Percentiles rank a stretch among this genome's conserved stretches.
Evolutionary conservation across 2,888 invertebrate genomes (phyloP).

Genomic region (Phengaris arion): DNA sequence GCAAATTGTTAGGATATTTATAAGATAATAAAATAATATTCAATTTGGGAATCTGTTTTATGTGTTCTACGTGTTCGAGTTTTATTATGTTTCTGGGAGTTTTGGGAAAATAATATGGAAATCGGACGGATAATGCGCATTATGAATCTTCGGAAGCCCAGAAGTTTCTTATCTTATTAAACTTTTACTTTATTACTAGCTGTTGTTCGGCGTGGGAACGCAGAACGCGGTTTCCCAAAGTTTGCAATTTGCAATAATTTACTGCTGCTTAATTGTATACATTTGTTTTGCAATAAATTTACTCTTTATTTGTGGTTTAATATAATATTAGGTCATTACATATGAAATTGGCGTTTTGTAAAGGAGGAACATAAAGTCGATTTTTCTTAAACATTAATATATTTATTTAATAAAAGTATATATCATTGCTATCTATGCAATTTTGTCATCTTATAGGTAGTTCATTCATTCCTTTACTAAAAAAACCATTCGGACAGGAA

Average conservation of each 20-base stretch:
- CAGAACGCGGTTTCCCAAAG: not conserved
- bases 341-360: no score
- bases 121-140: constrained; percentile 8
- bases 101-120: constrained; percentile 6
- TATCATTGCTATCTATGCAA: no score
- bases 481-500: no score
- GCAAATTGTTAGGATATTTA: not conserved
- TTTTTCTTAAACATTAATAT: no score
- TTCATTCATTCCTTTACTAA: no score
- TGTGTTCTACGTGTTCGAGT: not conserved
- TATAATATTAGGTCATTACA: no score
- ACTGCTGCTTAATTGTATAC: not conserved
- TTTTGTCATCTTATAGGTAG: no score
- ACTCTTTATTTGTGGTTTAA: not conserved
- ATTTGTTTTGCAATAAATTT: not conserved
- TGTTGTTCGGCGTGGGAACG: not conserved
- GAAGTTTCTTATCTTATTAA: constrained; percentile 16
- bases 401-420: no score
- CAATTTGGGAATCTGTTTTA: constrained; percentile 2
- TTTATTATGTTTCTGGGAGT: constrained; percentile 9
- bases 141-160: not conserved
- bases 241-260: not conserved
- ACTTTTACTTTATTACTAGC: constrained; percentile 12
- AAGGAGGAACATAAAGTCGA: no score
- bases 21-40: not conserved